Conservation (phyloP, 2,113 vertebrate species). For the Oreotrochilus melanogaster region DNA sequence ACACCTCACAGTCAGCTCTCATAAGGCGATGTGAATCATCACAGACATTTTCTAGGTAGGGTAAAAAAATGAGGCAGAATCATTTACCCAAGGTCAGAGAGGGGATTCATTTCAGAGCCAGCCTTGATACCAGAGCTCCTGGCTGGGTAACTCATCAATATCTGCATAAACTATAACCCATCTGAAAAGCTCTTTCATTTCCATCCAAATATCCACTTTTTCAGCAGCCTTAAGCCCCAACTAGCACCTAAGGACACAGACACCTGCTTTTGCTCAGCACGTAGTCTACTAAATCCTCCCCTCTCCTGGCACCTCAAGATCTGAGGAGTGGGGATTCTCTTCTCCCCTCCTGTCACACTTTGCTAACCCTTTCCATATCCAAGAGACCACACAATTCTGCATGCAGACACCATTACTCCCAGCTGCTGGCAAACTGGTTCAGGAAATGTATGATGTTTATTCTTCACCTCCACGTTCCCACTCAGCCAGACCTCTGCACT, state of each 20-base stretch:
- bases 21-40: not conserved
- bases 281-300: not conserved
- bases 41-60: not conserved
- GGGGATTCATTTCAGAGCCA: not conserved
- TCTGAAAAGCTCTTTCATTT: not conserved
- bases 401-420: not conserved
- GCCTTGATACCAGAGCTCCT: not conserved
- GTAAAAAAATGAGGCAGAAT: not conserved
- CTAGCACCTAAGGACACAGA: not conserved
- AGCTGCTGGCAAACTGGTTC: not conserved
- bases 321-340: not conserved
- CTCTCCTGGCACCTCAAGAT: rapidly evolving
- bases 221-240: not conserved
- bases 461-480: not conserved
- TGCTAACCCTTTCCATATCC: not conserved
- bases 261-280: not conserved
- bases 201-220: not conserved
- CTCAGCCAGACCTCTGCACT: not conserved
- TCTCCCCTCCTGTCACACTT: not conserved
- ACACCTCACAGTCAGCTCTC: not conserved
- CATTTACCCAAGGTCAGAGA: not conserved
- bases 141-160: not conserved
- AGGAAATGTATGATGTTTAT: not conserved
- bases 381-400: not conserved
- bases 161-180: not conserved